phyloP scores from a whole-genome alignment of 2,888 invertebrate genomes.

The Notocelia uddmanniana region DNA sequence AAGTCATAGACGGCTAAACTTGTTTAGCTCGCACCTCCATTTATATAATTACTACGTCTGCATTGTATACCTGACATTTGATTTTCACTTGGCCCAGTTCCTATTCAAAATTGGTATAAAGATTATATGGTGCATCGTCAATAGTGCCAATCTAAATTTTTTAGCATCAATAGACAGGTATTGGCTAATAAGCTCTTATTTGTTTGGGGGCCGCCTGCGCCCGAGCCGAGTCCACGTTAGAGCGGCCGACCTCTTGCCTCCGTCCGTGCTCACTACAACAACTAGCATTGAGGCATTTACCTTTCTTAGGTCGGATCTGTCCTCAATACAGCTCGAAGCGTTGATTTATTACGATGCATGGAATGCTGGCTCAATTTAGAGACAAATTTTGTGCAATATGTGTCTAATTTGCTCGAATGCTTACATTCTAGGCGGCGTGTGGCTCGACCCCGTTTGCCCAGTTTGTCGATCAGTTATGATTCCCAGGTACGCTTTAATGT shows the following conservation, averaged over 20 bases:
- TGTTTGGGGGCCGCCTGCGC: conserved; percentile 75
- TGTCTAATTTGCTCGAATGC: conserved; percentile 60
- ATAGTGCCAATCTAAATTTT: conserved; percentile 23
- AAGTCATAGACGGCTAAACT: neutral
- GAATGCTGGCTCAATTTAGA: conserved; percentile 73
- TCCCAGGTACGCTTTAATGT: conserved; percentile 18
- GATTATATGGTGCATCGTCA: conserved; percentile 24
- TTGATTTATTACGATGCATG: conserved; percentile 80
- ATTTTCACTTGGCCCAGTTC: conserved; percentile 8
- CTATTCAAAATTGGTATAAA: conserved; percentile 11
- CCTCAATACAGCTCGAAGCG: conserved; percentile 79
- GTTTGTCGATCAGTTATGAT: conserved; percentile 52
- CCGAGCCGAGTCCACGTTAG: conserved; percentile 55
- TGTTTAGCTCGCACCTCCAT: neutral
- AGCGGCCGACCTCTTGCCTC: conserved; percentile 81
- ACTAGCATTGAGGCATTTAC: conserved; percentile 82
- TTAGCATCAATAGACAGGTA: conserved; percentile 52
- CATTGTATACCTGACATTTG: conserved; percentile 15
- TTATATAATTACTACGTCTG: neutral
- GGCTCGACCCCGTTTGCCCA: conserved; percentile 58
- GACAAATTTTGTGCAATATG: conserved; percentile 78
- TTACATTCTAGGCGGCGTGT: conserved; percentile 56
- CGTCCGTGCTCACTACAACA: conserved; percentile 62
- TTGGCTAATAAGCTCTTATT: conserved; percentile 79
- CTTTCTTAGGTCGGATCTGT: conserved; percentile 83